A percentile compares a stretch with the other conserved stretches of the same genome.
Conservation (phyloP, 2,113 vertebrate species). For the Abramis brama region DNA sequence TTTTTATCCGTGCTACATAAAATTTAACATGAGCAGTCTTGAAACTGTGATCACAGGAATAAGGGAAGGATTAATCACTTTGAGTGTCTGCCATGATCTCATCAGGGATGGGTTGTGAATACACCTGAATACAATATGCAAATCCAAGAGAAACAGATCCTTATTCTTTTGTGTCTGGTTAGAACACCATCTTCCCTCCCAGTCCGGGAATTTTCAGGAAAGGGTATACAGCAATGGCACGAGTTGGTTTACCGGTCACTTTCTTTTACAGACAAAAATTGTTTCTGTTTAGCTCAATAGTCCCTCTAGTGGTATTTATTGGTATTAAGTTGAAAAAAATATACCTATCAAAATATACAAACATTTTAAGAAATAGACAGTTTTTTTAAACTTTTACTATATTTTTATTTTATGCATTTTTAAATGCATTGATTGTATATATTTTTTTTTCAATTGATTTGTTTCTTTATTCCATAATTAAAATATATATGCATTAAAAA, state of each 20-base stretch:
- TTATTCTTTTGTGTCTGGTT: not conserved
- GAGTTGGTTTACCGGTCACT: not conserved
- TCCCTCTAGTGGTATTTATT: constrained; percentile 18
- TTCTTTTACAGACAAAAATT: not conserved
- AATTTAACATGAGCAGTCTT: not conserved
- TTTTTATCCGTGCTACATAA: not conserved
- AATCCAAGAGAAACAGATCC: not conserved
- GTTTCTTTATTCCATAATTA: not conserved
- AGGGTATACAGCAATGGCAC: not conserved
- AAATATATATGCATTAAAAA: not conserved
- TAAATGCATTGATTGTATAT: not conserved
- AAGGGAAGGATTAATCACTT: constrained; percentile 17
- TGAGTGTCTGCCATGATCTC: constrained; percentile 15
- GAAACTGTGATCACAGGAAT: not conserved
- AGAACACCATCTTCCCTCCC: not conserved
- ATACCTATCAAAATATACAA: not conserved
- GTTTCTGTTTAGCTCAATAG: not conserved
- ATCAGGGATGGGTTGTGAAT: constrained; percentile 7
- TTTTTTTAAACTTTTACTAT: not conserved
- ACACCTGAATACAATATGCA: not conserved
- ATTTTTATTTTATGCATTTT: not conserved
- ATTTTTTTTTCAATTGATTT: not conserved
- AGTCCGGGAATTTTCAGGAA: not conserved
- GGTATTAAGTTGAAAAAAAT: not conserved
- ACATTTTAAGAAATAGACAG: not conserved